phyloP scores from a whole-genome alignment of 2,113 vertebrate genomes.

The Macrotus californicus region DNA sequence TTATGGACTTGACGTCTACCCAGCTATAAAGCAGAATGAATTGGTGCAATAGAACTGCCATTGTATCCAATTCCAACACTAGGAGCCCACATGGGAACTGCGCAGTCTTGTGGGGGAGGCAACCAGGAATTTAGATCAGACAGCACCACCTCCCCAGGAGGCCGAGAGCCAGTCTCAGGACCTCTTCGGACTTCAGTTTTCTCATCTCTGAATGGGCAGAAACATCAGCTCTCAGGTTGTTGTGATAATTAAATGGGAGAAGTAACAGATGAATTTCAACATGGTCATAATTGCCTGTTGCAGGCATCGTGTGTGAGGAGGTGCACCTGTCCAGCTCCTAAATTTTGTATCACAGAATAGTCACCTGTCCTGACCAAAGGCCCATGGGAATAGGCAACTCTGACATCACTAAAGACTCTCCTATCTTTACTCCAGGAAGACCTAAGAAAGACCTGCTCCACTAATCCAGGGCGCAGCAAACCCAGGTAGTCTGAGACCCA shows the following conservation, averaged over 20 bases:
- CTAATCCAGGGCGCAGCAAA: background rate
- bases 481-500: background rate
- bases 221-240: background rate
- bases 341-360: background rate
- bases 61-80: background rate
- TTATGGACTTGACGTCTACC: conserved; percentile 35
- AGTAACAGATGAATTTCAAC: background rate
- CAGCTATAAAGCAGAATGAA: background rate
- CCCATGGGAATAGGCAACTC: background rate
- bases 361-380: background rate
- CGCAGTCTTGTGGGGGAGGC: rapidly evolving
- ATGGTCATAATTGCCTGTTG: background rate
- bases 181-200: background rate
- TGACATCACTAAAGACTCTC: background rate
- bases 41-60: background rate
- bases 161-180: too few relatives aligned
- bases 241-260: background rate
- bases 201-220: background rate
- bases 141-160: background rate
- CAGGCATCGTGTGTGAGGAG: background rate
- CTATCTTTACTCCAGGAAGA: background rate
- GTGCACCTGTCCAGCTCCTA: background rate
- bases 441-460: background rate
- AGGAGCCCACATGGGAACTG: background rate
- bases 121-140: background rate